Evolutionary conservation across 1,140 invertebrate genomes (phyloP), one percentile per base, ranked within the genome.

Genomic region (Copidosoma floridanum): DNA sequence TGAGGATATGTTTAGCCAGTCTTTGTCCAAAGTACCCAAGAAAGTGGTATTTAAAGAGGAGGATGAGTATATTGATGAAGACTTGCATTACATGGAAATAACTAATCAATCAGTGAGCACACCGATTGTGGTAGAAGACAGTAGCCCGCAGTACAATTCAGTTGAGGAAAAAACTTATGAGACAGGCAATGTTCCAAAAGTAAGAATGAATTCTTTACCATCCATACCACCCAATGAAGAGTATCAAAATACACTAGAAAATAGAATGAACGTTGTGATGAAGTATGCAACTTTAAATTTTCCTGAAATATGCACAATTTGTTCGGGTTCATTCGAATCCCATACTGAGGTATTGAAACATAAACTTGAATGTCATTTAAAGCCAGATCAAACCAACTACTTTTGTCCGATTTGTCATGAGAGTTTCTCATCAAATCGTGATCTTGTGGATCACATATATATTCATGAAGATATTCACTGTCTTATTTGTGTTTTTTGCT

Each of bases 21-120:
- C n/a, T n/a, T 51, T 62, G 46, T 24, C 47, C 37, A 62, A 62
- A 48, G 60, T 62, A 44, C 60, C 60, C 35, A 62, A 62, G 38
- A 56, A 62, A 62, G 60, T 62, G 26, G 21, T 56, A 8, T 62
- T 56, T 41, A 56, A 56, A 38, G 46, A 62, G 18, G 52, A 61
- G 21, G 51, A 32, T 37, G 38, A 57, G 2, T 60, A 38, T 44
- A 24, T 18, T 27, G 50, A 53, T 27, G 47, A 51, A 27, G 41
- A 61, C 50, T 24, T 55, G n/a, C 32, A 61, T 55, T 50, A 24
- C 20, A 56, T 62, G 20, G 46, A 56, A 51, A 14, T 56, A 2
- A 21, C 27, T 20, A 40, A 62, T n/a, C n/a, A n/a, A n/a, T n/a
- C n/a, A n/a, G n/a, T n/a, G n/a, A n/a, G n/a, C n/a, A n/a, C n/a